phyloP scores from a whole-genome alignment of 2,888 invertebrate species.

The Orthonychiurus folsomi region DNA sequence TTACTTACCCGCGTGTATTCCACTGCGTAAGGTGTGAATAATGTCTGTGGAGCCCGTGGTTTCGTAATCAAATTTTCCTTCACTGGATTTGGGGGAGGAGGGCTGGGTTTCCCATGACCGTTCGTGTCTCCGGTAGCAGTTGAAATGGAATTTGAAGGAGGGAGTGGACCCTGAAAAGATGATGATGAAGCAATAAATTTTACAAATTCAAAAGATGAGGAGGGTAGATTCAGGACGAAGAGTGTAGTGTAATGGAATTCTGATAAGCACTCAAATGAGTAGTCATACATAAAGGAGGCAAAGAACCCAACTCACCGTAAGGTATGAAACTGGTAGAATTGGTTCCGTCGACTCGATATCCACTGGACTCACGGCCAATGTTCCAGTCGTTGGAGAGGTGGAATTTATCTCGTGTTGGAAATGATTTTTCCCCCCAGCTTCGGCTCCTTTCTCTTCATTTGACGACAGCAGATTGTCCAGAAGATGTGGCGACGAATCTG shows the following conservation, averaged over 20 bases:
- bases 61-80: conserved; percentile 7
- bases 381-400: conserved; percentile 14
- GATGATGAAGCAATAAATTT: neutral
- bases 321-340: neutral
- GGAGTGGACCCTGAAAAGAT: neutral
- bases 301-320: neutral
- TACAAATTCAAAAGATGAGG: neutral
- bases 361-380: neutral
- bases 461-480: conserved; percentile 32
- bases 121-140: neutral
- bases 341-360: conserved; percentile 3
- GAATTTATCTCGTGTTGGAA: conserved; percentile 18
- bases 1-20: too few relatives aligned
- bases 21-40: conserved; percentile 38
- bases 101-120: neutral
- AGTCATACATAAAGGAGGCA: too few relatives aligned
- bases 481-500: conserved; percentile 28
- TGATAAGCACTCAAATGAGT: too few relatives aligned
- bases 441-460: conserved; percentile 23
- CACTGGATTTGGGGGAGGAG: too few relatives aligned
- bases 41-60: conserved; percentile 4
- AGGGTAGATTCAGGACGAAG: too few relatives aligned
- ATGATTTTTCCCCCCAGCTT: neutral
- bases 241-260: too few relatives aligned
- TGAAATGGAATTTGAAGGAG: neutral